Percentiles rank a stretch among this genome's conserved stretches.
Conservation (phyloP, 2,113 vertebrate genomes). For the Coryphaenoides rupestris region DNA sequence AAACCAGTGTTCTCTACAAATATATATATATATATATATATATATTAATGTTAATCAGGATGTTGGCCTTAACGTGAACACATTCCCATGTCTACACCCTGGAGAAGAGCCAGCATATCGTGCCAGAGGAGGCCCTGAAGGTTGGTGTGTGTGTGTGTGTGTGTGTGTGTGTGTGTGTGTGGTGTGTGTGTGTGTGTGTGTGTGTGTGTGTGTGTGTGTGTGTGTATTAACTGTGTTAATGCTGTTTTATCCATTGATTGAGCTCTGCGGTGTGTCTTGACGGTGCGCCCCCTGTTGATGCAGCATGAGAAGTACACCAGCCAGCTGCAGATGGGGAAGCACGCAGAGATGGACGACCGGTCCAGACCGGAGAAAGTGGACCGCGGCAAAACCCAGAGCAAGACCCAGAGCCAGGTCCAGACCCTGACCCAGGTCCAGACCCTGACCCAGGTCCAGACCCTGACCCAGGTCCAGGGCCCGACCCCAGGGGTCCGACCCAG, state of each 20-base stretch:
- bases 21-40: no score
- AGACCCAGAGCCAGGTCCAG: constrained; percentile 46
- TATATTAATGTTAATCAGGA: neutral
- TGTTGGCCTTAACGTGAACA: constrained; percentile 72
- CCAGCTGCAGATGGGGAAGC: constrained; percentile 87
- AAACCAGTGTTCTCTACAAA: no score
- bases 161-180: constrained; percentile 16
- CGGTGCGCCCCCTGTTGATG: constrained; percentile 29
- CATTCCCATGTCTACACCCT: constrained; percentile 90
- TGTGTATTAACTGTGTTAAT: neutral
- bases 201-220: constrained; percentile 1
- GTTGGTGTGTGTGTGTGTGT: constrained; percentile 55
- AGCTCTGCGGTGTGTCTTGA: neutral
- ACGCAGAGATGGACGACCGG: constrained; percentile 72
- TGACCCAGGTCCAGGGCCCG: constrained; percentile 31
- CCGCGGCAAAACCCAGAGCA: constrained; percentile 60
- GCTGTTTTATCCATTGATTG: no score
- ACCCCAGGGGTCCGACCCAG: constrained; percentile 39
- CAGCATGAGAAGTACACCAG: constrained; percentile 97
- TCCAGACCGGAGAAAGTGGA: constrained; percentile 74
- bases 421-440: neutral
- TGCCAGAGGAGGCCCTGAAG: constrained; percentile 96
- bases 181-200: constrained; percentile 7
- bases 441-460: neutral
- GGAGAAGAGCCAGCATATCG: constrained; percentile 91